phyloP scores from a whole-genome alignment of 2,797 vertebrate genomes.

The Adelosebastes latens region DNA sequence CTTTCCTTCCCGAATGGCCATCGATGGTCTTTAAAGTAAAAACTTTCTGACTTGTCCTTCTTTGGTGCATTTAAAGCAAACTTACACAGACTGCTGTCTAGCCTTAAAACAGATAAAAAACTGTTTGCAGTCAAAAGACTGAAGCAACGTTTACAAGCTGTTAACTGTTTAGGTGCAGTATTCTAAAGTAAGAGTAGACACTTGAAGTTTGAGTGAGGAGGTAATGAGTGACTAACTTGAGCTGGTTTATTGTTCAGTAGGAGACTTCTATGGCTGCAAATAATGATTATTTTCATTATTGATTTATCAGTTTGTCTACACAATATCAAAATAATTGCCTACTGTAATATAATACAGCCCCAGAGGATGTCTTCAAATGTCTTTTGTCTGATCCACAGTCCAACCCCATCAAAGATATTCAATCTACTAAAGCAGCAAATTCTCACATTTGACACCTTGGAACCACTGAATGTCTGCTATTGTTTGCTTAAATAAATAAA shows the following conservation, averaged over 20 bases:
- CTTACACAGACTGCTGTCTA: neutral
- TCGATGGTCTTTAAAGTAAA: neutral
- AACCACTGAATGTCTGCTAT: neutral
- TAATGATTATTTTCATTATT: neutral
- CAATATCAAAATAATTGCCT: neutral
- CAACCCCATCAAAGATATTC: neutral
- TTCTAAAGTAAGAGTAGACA: neutral
- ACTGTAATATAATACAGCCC: neutral
- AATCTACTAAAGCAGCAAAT: neutral
- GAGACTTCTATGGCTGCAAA: neutral
- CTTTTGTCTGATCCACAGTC: neutral
- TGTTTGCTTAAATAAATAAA: neutral
- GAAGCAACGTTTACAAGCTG: neutral
- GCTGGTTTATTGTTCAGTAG: neutral
- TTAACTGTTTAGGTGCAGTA: neutral
- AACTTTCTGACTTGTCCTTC: neutral
- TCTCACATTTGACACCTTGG: neutral
- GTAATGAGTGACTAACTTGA: neutral
- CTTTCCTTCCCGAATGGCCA: slow-evolving; percentile 26
- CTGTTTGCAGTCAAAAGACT: neutral
- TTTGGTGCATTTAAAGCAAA: slow-evolving; percentile 9
- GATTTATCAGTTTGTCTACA: neutral
- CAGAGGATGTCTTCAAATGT: neutral
- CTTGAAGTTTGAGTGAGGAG: neutral
- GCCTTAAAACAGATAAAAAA: neutral